These are phyloP conservation scores for Lithobates pipiens DNA, from an alignment of 2,797 vertebrate genomes.

Conservation along the genomic window DNA sequence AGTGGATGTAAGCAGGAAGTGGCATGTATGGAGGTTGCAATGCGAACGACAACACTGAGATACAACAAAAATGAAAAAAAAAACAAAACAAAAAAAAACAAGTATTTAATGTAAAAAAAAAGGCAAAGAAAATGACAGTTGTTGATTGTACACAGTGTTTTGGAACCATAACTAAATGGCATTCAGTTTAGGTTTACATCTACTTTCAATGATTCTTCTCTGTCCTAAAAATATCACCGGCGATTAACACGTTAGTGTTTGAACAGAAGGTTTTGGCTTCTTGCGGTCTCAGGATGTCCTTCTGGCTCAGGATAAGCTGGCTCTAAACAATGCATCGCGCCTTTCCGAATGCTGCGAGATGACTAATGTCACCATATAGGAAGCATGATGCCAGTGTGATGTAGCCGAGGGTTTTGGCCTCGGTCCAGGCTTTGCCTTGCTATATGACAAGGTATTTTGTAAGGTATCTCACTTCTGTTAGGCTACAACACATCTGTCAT, in stretches of 20 bases:
- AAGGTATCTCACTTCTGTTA: slow-evolving; percentile 59
- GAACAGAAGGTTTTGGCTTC: too few species aligned
- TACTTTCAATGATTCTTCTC: too few species aligned
- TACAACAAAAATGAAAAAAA: background rate
- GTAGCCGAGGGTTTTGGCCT: slow-evolving; percentile 17
- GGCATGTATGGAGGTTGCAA: too few species aligned
- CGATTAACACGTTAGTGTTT: too few species aligned
- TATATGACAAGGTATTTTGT: slow-evolving; percentile 58
- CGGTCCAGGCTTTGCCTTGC: slow-evolving; percentile 27
- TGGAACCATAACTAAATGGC: too few species aligned
- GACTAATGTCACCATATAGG: slow-evolving; percentile 19
- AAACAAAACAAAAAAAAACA: background rate
- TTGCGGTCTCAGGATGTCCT: too few species aligned
- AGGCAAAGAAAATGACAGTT: background rate
- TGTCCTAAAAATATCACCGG: too few species aligned
- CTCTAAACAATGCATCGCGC: background rate
- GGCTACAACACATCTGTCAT: slow-evolving; percentile 9
- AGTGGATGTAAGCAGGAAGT: too few species aligned
- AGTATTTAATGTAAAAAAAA: background rate
- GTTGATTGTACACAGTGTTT: too few species aligned
- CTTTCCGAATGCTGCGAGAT: background rate
- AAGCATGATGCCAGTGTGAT: background rate
- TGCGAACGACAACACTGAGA: background rate
- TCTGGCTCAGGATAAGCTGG: too few species aligned
- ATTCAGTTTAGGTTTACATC: too few species aligned